Conservation (phyloP, 2,113 vertebrate species). For the Cottus gobio region DNA sequence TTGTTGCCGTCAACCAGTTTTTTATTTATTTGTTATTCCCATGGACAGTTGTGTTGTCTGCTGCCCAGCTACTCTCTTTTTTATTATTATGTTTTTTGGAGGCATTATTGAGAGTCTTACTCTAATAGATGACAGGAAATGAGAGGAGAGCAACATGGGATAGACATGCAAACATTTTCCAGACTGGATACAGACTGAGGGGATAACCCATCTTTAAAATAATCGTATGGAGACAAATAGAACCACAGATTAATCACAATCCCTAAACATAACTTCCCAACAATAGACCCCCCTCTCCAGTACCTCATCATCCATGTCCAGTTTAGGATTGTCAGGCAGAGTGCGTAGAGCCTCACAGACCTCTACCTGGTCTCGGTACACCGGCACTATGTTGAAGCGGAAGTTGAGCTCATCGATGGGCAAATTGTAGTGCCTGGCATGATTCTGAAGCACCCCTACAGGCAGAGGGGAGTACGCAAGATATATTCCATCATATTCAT, state of each 20-base stretch:
- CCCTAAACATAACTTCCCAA: background rate
- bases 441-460: conserved; percentile 88
- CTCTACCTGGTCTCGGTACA: conserved; percentile 83
- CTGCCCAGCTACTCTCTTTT: no score
- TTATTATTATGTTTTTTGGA: no score
- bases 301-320: conserved; percentile 86
- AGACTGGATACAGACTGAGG: background rate
- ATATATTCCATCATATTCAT: background rate
- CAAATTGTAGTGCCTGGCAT: conserved; percentile 87
- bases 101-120: no score
- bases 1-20: background rate
- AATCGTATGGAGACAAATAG: background rate
- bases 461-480: background rate
- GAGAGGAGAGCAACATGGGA: background rate
- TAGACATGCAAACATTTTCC: background rate
- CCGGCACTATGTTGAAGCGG: conserved; percentile 82
- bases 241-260: background rate
- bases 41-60: no score
- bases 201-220: background rate
- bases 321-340: conserved; percentile 70
- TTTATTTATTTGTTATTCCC: no score
- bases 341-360: conserved; percentile 80
- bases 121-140: no score
- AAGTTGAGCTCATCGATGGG: conserved; percentile 91
- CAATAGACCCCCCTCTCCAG: background rate